Evolutionary conservation across 2,797 vertebrate species (phyloP).

Genomic region (Gymnocypris eckloni): DNA sequence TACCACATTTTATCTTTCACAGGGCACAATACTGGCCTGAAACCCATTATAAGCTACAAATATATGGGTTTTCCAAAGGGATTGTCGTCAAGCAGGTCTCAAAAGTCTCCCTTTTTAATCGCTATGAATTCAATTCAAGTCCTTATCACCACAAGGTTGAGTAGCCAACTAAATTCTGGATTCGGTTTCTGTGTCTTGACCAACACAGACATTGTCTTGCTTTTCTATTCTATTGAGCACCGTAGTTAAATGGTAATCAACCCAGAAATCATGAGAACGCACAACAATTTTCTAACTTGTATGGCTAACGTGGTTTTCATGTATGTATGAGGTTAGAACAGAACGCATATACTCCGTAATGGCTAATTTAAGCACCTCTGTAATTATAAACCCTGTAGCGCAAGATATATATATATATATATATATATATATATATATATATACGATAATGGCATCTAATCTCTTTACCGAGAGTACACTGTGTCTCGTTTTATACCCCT

Average conservation of each 20-base stretch:
- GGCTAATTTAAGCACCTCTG: constrained; percentile 70
- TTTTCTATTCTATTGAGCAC: constrained; percentile 44
- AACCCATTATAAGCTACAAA: constrained; percentile 30
- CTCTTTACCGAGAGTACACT: not conserved
- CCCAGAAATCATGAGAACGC: constrained; percentile 29
- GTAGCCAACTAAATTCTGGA: not conserved
- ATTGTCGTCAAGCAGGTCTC: constrained; percentile 49
- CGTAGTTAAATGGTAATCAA: constrained; percentile 38
- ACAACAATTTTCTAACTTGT: not conserved
- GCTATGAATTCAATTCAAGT: constrained; percentile 63
- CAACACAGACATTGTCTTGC: constrained; percentile 31
- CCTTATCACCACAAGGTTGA: constrained; percentile 46
- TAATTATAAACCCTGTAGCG: constrained; percentile 61
- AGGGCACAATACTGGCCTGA: constrained; percentile 50
- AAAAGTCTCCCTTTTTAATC: constrained; percentile 58
- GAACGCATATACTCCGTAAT: constrained; percentile 39
- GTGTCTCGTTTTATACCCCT: not conserved
- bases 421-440: constrained; percentile 7
- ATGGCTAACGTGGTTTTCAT: constrained; percentile 8
- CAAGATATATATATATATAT: constrained; percentile 16
- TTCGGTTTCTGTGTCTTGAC: not conserved
- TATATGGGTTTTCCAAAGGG: constrained; percentile 35
- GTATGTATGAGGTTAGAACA: constrained; percentile 20
- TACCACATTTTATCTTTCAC: not conserved
- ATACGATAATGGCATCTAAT: constrained; percentile 4